These are phyloP conservation scores for Drosophila willistoni DNA, from an alignment of 1,140 invertebrate genomes.

Conservation along the genomic window DNA sequence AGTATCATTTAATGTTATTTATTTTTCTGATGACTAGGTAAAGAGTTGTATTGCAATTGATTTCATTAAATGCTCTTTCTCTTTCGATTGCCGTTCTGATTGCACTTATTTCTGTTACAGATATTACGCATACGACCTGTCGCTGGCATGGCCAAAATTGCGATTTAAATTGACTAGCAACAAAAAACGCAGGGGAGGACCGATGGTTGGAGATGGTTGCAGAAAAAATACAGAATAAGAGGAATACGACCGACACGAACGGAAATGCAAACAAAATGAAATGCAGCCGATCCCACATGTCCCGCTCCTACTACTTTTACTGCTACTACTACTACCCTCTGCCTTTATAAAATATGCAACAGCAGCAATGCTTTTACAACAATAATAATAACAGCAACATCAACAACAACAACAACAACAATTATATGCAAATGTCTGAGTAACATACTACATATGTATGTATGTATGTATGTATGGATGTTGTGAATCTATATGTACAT, in stretches of 20 bases:
- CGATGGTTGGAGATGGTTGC: not conserved
- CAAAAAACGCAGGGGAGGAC: not conserved
- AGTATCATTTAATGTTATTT: not conserved
- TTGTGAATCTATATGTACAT: not conserved
- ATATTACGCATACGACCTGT: constrained; percentile 39
- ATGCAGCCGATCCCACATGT: not conserved
- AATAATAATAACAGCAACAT: constrained; percentile 61
- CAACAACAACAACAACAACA: constrained; percentile 52
- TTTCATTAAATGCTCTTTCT: constrained; percentile 1
- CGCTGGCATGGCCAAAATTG: constrained; percentile 35
- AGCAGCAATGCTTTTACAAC: constrained; percentile 64
- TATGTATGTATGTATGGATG: not conserved
- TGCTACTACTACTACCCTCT: not conserved
- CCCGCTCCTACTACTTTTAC: not conserved
- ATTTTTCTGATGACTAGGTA: constrained; percentile 6
- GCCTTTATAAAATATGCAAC: constrained; percentile 64
- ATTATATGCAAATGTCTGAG: not conserved
- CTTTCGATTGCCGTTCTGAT: constrained; percentile 46
- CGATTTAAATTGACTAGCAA: constrained; percentile 54
- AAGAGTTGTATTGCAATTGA: constrained; percentile 4
- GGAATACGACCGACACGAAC: constrained; percentile 8
- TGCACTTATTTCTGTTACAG: constrained; percentile 23
- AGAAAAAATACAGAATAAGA: constrained; percentile 22
- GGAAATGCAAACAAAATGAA: constrained; percentile 24
- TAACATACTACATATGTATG: not conserved